phyloP scores from a whole-genome alignment of 2,888 invertebrate genomes.

The Crossocerus cetratus region DNA sequence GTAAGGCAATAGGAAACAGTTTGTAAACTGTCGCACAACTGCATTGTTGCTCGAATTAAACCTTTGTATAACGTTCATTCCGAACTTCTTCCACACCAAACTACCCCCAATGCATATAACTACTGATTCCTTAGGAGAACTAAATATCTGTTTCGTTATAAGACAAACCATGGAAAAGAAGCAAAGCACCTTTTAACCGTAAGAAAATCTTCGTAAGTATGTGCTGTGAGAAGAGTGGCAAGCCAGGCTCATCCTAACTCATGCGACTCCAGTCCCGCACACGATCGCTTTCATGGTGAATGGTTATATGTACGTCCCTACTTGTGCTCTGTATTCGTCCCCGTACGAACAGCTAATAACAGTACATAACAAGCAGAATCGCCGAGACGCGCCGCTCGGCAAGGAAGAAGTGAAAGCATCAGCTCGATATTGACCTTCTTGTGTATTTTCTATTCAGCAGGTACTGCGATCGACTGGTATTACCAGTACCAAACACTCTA shows the following conservation, averaged over 20 bases:
- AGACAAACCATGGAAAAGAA: no score
- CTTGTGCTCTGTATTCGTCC: conserved; percentile 58
- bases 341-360: conserved; percentile 30
- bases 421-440: conserved; percentile 45
- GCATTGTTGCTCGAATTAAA: conserved; percentile 20
- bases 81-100: conserved; percentile 8
- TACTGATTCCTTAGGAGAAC: background rate
- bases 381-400: background rate
- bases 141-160: no score
- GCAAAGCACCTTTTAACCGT: no score
- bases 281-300: conserved; percentile 60
- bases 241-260: no score
- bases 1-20: no score
- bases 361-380: conserved; percentile 2
- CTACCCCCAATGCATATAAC: no score
- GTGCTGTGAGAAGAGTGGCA: no score
- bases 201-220: no score
- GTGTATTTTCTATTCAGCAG: conserved; percentile 64
- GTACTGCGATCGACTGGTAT: conserved; percentile 64
- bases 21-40: no score
- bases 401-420: background rate
- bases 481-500: conserved; percentile 68
- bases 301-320: conserved; percentile 54
- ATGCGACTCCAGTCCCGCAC: background rate
- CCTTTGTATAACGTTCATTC: conserved; percentile 19